Evolutionary conservation across 2,797 vertebrate species (phyloP), one percentile per base, ranked within the genome.

Genomic region (Peromyscus melanophrys): DNA sequence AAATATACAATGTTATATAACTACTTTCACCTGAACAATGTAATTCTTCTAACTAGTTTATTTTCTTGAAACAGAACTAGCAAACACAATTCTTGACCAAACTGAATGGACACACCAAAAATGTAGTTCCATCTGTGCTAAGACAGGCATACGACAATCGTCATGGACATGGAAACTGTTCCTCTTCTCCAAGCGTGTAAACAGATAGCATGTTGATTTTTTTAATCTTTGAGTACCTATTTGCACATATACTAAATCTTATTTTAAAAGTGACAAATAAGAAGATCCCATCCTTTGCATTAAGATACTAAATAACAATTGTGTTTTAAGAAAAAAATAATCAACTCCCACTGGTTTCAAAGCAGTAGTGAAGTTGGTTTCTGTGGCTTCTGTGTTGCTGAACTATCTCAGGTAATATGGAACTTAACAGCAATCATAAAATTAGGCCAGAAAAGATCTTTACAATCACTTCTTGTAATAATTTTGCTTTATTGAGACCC

Each of bases 1-100:
- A 97, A 97, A 75, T 81, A 92, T 7, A 27, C 69, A 90, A 8
- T 17, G 6, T n/a, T 87, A 89, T 87, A 27, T 77, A 29, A 94
- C 78, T 80, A 80, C 63, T 83, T 86, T 43, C 86, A 65, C 27
- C 43, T 86, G 34, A 90, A 23, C 84, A 94, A 25, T 46, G 0
- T 78, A 81, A 95, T 31, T 88, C 43, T 80, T 80, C 80, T 34
- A 89, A 82, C 73, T 25, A 43, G 6, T 40, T 61, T 65, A 65
- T 34, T 83, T 40, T 29, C 10, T 40, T 95, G 25, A 96, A 77
- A 73, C 10, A 95, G 9, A 52, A 89, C 43, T 40, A 89, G 21
- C 92, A 88, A 40, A 69, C 73, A 40, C 2, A 80, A 92, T 43
- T 94, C 31, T 75, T 92, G 2, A 93, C 27, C 57, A 67, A 92